Percentiles rank a stretch among this genome's conserved stretches.
These are phyloP conservation scores for Eupithecia vulgata DNA, from an alignment of 2,888 invertebrate genomes.

Conservation along the genomic window DNA sequence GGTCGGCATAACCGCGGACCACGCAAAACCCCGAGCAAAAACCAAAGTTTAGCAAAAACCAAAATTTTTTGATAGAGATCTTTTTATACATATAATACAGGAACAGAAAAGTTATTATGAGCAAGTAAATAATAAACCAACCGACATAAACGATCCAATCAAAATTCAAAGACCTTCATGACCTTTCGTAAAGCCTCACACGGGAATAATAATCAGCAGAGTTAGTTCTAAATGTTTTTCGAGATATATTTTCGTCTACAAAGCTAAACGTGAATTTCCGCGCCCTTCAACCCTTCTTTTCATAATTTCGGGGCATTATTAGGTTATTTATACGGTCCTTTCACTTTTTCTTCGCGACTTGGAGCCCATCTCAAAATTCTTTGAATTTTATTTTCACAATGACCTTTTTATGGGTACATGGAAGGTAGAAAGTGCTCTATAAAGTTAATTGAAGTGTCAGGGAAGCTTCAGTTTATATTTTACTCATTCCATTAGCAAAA, in stretches of 20 bases:
- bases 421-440: background rate
- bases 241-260: constrained; percentile 31
- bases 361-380: constrained; percentile 14
- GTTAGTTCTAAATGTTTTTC: constrained; percentile 32
- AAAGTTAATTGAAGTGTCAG: constrained; percentile 16
- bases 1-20: background rate
- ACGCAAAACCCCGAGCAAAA: background rate
- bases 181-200: constrained; percentile 34
- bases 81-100: background rate
- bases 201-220: constrained; percentile 31
- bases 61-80: constrained; percentile 14
- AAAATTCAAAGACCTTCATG: constrained; percentile 30
- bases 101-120: constrained; percentile 23
- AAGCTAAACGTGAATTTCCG: constrained; percentile 34
- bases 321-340: constrained; percentile 36
- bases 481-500: background rate
- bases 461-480: constrained; percentile 7
- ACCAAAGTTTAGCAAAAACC: too few relatives aligned
- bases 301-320: constrained; percentile 40
- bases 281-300: constrained; percentile 38
- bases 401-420: constrained; percentile 2
- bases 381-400: constrained; percentile 21
- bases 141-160: constrained; percentile 30
- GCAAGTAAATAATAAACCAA: constrained; percentile 29
- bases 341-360: constrained; percentile 24